These are phyloP conservation scores for Pogonus chalceus DNA, from an alignment of 1,140 invertebrate genomes.

Conservation along the genomic window DNA sequence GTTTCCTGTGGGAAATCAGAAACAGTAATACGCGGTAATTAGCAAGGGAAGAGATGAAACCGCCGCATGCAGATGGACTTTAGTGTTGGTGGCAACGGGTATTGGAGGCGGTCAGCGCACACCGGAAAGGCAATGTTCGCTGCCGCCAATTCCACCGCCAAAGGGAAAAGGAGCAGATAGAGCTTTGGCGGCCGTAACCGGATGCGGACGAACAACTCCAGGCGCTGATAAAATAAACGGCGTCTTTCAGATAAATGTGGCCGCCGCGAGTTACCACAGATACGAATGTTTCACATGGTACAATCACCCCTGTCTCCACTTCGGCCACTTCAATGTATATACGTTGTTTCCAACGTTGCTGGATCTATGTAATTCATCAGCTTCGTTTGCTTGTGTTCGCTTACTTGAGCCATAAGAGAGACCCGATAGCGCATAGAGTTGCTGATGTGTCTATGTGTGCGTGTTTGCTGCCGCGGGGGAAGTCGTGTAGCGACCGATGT, in stretches of 20 bases:
- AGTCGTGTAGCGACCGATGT: neutral
- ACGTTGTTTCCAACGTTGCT: neutral
- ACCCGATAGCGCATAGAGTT: no score
- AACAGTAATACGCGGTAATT: slow-evolving; percentile 19
- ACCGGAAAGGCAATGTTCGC: neutral
- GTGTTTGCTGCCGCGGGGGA: neutral
- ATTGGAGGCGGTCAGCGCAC: neutral
- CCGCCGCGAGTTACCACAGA: neutral
- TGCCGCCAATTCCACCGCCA: no score
- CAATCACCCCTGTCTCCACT: no score
- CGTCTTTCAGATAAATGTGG: slow-evolving; percentile 4
- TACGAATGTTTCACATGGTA: neutral
- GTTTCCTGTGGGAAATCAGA: slow-evolving; percentile 22
- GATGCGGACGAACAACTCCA: neutral
- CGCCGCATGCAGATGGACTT: neutral
- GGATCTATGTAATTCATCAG: slow-evolving; percentile 1
- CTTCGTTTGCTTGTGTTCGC: no score
- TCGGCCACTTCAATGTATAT: no score
- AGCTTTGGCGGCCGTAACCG: neutral
- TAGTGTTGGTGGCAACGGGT: neutral
- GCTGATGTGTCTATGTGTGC: neutral
- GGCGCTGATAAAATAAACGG: slow-evolving; percentile 5
- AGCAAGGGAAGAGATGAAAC: slow-evolving; percentile 3
- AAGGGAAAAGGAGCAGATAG: neutral
- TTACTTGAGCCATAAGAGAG: no score